Percentiles rank a stretch among this genome's conserved stretches.
Conservation (phyloP, 2,113 vertebrate genomes). For the Tonatia bakeri region DNA sequence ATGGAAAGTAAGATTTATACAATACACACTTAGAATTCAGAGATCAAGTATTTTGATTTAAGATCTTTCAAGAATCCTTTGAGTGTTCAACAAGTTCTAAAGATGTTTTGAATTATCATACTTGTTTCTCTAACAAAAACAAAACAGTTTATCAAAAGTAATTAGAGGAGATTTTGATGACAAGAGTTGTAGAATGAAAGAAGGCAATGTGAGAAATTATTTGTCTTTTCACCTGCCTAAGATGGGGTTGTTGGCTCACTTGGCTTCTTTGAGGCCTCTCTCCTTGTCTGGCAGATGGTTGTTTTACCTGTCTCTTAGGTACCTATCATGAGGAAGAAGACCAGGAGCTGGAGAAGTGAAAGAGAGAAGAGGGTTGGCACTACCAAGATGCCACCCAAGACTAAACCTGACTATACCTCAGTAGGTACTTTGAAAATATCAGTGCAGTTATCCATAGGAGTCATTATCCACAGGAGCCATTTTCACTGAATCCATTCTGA, state of each 20-base stretch:
- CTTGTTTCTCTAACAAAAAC: neutral
- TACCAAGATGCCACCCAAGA: neutral
- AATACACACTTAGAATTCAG: neutral
- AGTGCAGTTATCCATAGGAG: neutral
- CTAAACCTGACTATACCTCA: neutral
- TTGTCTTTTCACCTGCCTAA: neutral
- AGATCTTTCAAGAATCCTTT: neutral
- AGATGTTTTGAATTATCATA: neutral
- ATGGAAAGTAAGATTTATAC: neutral
- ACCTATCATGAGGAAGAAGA: no score
- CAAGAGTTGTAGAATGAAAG: neutral
- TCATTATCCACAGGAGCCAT: neutral
- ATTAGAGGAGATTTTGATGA: neutral
- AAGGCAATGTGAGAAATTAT: neutral
- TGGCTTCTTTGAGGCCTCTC: no score
- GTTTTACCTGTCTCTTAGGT: neutral
- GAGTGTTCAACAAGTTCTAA: neutral
- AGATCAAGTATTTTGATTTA: neutral
- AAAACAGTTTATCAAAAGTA: neutral
- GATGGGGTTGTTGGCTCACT: no score
- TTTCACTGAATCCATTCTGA: neutral
- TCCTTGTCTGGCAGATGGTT: no score
- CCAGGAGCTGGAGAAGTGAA: rapidly evolving
- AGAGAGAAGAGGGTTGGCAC: neutral
- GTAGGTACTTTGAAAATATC: neutral